These are phyloP conservation scores for Calameuta pallipes DNA, from an alignment of 2,888 invertebrate genomes.

Conservation along the genomic window DNA sequence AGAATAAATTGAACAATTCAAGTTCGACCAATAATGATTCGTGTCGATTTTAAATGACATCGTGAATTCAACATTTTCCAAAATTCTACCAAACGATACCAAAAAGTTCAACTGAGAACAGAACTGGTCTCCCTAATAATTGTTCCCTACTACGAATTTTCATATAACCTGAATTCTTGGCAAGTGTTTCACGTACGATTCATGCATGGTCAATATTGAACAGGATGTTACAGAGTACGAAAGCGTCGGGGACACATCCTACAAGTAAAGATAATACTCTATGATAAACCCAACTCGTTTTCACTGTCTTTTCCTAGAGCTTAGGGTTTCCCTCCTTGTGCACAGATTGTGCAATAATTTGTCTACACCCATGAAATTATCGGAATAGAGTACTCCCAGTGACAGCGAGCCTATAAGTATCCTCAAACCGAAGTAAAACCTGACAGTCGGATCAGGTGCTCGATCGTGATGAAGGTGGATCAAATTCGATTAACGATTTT, in stretches of 20 bases:
- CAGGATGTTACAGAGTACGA: slow-evolving; percentile 48
- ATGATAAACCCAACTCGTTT: slow-evolving; percentile 4
- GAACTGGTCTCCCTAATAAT: background rate
- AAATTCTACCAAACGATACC: too few species aligned
- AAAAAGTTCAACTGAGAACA: background rate
- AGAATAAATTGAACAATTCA: background rate
- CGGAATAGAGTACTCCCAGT: slow-evolving; percentile 4
- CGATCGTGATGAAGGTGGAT: background rate
- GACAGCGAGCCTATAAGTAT: background rate
- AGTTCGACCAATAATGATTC: background rate
- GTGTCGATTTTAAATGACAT: background rate
- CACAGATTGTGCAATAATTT: slow-evolving; percentile 15
- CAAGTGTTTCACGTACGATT: slow-evolving; percentile 34
- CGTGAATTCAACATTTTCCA: background rate
- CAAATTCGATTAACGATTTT: background rate
- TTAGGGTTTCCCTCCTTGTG: background rate
- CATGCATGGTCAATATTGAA: slow-evolving; percentile 57
- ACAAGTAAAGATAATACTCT: slow-evolving; percentile 29
- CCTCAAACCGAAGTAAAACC: background rate
- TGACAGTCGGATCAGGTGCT: background rate
- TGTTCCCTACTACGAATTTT: background rate
- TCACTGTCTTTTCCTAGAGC: background rate
- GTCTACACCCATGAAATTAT: background rate
- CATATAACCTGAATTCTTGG: background rate
- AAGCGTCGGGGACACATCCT: slow-evolving; percentile 13